phyloP scores from a whole-genome alignment of 2,113 vertebrate genomes.

The Ceyx margarethae region DNA sequence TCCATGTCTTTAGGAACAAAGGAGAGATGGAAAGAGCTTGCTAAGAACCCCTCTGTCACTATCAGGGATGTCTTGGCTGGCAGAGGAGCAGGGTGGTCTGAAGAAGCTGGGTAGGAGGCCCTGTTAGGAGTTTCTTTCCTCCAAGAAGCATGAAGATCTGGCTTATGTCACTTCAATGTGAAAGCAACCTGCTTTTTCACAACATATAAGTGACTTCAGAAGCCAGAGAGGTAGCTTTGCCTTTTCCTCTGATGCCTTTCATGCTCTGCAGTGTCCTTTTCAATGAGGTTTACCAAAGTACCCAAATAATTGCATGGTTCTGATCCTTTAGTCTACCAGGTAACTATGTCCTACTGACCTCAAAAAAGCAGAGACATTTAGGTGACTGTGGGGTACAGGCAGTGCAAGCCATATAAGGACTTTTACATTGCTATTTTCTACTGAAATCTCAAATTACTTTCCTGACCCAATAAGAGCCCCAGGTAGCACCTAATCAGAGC shows the following conservation, averaged over 20 bases:
- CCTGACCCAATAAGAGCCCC: neutral
- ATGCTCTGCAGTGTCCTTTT: neutral
- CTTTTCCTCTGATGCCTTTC: neutral
- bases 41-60: neutral
- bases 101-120: neutral
- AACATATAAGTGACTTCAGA: neutral
- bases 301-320: neutral
- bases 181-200: neutral
- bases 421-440: neutral
- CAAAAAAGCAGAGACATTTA: neutral
- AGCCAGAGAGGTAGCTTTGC: neutral
- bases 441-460: neutral
- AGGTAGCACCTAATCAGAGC: neutral
- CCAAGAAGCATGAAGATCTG: neutral
- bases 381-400: too few relatives aligned
- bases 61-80: neutral
- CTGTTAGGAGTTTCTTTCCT: neutral
- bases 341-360: neutral
- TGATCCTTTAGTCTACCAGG: neutral
- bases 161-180: neutral
- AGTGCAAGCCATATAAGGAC: neutral
- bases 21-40: neutral
- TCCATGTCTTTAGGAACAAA: neutral
- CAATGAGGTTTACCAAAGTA: neutral
- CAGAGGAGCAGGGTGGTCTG: neutral